phyloP scores from a whole-genome alignment of 1,140 invertebrate genomes.

The Mactra quadrangularis region DNA sequence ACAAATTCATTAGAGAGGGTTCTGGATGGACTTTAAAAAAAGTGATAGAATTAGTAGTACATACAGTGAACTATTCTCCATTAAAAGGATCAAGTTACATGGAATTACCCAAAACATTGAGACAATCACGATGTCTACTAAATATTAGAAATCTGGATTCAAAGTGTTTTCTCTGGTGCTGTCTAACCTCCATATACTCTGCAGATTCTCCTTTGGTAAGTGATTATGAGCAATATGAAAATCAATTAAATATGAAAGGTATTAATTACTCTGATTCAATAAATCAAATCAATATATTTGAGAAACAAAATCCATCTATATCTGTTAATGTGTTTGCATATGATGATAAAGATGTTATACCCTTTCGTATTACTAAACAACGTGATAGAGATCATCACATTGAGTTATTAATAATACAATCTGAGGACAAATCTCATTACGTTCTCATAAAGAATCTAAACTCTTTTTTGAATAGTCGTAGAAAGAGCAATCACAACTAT shows the following conservation, averaged over 20 bases:
- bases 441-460: slow-evolving; percentile 18
- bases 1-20: no score
- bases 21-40: no score
- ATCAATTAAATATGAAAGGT: slow-evolving; percentile 16
- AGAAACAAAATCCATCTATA: slow-evolving; percentile 29
- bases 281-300: not conserved
- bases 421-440: slow-evolving; percentile 12
- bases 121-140: not conserved
- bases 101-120: slow-evolving; percentile 13
- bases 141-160: slow-evolving; percentile 33
- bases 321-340: slow-evolving; percentile 35
- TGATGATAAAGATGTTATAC: slow-evolving; percentile 10
- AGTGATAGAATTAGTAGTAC: no score
- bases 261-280: slow-evolving; percentile 15
- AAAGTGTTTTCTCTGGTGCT: slow-evolving; percentile 22
- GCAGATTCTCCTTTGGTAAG: not conserved
- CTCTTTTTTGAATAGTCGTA: slow-evolving; percentile 2
- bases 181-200: slow-evolving; percentile 6
- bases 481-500: not conserved
- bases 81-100: no score
- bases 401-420: slow-evolving; percentile 7
- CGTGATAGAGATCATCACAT: not conserved
- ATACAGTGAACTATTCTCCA: no score
- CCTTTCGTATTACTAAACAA: slow-evolving; percentile 4
- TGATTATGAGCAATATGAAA: not conserved